Percentiles rank a stretch among this genome's conserved stretches.
phyloP scores from a whole-genome alignment of 2,113 vertebrate species.

The Pogona vitticeps region DNA sequence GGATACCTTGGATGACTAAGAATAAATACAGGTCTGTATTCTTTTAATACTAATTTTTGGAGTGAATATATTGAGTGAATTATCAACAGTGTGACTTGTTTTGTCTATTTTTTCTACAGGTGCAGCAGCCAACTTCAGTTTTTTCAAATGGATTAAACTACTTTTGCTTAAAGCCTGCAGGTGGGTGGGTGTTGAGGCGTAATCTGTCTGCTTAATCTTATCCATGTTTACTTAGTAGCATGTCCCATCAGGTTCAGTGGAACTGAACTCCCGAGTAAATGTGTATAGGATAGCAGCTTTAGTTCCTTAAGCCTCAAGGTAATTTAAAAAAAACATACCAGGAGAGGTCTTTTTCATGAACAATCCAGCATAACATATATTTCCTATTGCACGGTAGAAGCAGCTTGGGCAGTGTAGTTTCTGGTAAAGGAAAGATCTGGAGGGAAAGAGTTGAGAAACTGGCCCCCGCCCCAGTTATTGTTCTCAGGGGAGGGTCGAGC shows the following conservation, averaged over 20 bases:
- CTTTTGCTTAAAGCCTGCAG: slow-evolving; percentile 79
- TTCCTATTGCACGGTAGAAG: background rate
- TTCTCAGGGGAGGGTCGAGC: background rate
- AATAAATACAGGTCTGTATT: background rate
- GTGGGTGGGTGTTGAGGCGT: slow-evolving; percentile 82
- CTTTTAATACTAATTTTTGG: background rate
- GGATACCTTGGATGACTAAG: slow-evolving; percentile 5
- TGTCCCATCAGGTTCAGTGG: background rate
- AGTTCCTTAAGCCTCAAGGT: background rate
- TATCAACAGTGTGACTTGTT: slow-evolving; percentile 35
- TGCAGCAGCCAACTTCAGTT: slow-evolving; percentile 88
- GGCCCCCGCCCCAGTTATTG: too few species aligned
- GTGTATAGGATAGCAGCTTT: background rate
- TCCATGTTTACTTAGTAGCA: background rate
- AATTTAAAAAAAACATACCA: background rate
- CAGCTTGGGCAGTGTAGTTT: background rate
- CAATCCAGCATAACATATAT: background rate
- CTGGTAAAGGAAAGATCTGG: too few species aligned
- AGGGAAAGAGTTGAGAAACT: background rate
- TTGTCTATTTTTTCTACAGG: slow-evolving; percentile 76
- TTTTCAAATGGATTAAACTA: slow-evolving; percentile 87
- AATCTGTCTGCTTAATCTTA: background rate
- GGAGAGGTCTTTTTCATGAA: background rate
- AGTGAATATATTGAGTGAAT: slow-evolving; percentile 26
- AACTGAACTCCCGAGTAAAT: background rate